Conservation (phyloP, 2,113 vertebrate genomes). For the Corythornis madagascariensis region DNA sequence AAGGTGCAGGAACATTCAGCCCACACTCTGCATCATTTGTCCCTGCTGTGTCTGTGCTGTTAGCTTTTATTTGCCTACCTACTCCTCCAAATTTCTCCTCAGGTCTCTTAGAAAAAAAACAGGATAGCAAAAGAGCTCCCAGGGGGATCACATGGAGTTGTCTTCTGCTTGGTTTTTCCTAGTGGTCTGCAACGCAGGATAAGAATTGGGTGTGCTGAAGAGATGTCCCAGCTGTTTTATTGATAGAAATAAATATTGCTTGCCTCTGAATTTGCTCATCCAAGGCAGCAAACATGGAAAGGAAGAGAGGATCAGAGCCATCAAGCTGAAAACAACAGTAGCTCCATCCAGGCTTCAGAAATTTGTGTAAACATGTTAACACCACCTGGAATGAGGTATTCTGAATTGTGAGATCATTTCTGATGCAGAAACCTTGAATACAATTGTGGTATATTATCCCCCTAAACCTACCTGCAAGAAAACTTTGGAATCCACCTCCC, state of each 20-base stretch:
- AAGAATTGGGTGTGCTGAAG: neutral
- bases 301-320: neutral
- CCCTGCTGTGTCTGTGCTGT: neutral
- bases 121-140: neutral
- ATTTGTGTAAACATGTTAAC: neutral
- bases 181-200: neutral
- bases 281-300: neutral
- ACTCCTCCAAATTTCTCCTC: neutral
- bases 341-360: neutral
- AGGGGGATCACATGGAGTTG: neutral
- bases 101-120: neutral
- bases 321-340: neutral
- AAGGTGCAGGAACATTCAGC: neutral
- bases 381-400: neutral
- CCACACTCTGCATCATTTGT: neutral
- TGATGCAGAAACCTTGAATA: neutral
- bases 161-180: neutral
- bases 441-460: neutral
- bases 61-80: neutral
- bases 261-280: slow-evolving; percentile 6
- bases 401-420: neutral
- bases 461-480: neutral
- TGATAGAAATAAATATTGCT: neutral
- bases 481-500: slow-evolving; percentile 23
- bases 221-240: neutral